Percentiles rank a stretch among this genome's conserved stretches.
Evolutionary conservation across 1,140 invertebrate species (phyloP).

Genomic region (Cecropterus lyciades): DNA sequence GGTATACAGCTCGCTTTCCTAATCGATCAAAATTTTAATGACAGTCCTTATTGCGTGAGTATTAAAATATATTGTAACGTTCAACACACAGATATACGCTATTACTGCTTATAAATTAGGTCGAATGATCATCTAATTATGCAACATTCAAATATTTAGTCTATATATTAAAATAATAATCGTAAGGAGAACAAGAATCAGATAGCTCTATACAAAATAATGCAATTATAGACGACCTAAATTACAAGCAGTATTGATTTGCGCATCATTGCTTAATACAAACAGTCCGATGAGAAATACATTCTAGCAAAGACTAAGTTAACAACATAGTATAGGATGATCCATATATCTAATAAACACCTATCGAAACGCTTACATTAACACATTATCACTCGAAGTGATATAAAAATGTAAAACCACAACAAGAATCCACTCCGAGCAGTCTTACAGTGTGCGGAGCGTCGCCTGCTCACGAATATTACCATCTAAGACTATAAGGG

Average conservation of each 20-base stretch:
- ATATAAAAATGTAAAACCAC: constrained; percentile 40
- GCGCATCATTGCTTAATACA: constrained; percentile 21
- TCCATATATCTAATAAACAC: constrained; percentile 27
- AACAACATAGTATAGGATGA: constrained; percentile 16
- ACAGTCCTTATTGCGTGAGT: constrained; percentile 14
- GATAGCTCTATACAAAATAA: background rate
- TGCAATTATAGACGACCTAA: background rate
- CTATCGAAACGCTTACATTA: constrained; percentile 33
- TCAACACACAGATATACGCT: background rate
- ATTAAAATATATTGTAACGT: constrained; percentile 7
- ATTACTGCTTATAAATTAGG: constrained; percentile 5
- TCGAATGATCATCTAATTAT: background rate
- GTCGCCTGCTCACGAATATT: too few relatives aligned
- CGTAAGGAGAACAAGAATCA: background rate
- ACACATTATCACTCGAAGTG: constrained; percentile 44
- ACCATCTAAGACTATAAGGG: too few relatives aligned
- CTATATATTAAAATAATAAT: background rate
- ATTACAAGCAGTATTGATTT: constrained; percentile 14
- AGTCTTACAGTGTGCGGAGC: constrained; percentile 20
- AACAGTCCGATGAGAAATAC: constrained; percentile 34
- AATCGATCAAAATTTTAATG: constrained; percentile 18
- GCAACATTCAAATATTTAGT: background rate
- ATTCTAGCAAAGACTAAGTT: constrained; percentile 30
- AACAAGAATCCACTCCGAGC: constrained; percentile 39
- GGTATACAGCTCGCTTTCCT: constrained; percentile 28